Base-by-base conservation (phyloP, 2,113 vertebrate species). In the Lagopus muta region DNA sequence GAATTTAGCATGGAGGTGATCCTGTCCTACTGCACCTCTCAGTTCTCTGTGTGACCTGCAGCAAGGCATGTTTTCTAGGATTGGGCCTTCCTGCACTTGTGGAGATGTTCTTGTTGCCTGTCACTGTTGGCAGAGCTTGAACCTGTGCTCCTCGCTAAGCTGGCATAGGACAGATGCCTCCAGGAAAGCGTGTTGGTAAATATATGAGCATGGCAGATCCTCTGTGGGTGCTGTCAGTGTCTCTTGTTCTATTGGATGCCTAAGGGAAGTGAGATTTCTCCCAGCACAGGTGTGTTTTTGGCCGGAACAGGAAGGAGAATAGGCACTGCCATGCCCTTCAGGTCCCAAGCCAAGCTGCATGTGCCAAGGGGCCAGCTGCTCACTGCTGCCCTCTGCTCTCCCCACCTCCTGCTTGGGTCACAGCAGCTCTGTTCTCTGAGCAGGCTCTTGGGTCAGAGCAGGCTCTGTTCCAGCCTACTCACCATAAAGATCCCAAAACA, bases 31-130 rank as follows among this genome's bases (percentile, higher is more conserved):
- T 52, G 74, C 5, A 4, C 8, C 79, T 27, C 18, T 86, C 20
- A 57, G 20, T 43, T 25, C 30, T 86, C 55, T 67, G 20, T 16
- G 25, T 24, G 38, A 28, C 78, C 38, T 94, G 81, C 84, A 78
- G 54, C 34, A 38, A 36, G 42, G 8, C 17, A 11, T 73, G 13
- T 82, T 84, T 89, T 72, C 34, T 32, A 66, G 54, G 69, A 62
- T 13, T 12, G 42, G 9, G 28, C 6, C 82, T 78, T 73, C 74
- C 57, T 71, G 19, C 36, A 21, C 40, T n/a, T 0, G 0, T 4
- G 25, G 25, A 76, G 15, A 19, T 47, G 13, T 3, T 78, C 14
- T 30, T 67, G 3, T 27, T 71, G 38, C 66, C 22, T 91, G 0
- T 71, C 45, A 60, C 30, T 45, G 17, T 48, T 73, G 69, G 45